These are phyloP conservation scores for Remorina albescens DNA, from an alignment of 2,797 vertebrate species.

Conservation along the genomic window DNA sequence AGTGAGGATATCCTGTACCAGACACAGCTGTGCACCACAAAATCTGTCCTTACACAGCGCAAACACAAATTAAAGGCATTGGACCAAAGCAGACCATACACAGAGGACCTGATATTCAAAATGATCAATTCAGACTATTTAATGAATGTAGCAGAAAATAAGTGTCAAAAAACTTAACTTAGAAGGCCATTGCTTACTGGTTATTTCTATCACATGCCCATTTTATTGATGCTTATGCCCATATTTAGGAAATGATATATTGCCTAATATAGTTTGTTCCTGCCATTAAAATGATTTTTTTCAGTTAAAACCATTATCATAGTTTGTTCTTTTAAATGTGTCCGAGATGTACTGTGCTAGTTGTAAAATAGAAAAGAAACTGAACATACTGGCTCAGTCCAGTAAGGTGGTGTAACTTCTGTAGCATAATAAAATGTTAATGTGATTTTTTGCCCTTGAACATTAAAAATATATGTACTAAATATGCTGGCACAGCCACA, in stretches of 20 bases:
- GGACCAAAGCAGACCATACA: background rate
- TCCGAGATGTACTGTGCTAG: background rate
- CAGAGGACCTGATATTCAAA: background rate
- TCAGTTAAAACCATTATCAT: no score
- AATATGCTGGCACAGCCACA: background rate
- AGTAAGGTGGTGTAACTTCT: background rate
- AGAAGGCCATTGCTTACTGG: background rate
- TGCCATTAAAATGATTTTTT: no score
- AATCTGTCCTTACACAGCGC: background rate
- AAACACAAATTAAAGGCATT: background rate
- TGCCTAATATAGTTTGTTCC: no score
- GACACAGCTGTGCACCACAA: constrained; percentile 40
- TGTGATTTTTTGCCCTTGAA: background rate
- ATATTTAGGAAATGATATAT: background rate
- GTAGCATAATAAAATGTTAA: background rate
- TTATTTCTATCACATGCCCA: background rate
- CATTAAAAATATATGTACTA: background rate
- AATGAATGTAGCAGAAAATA: no score
- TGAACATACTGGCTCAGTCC: background rate
- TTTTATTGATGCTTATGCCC: background rate
- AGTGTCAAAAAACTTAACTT: background rate
- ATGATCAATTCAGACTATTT: background rate
- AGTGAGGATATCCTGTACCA: constrained; percentile 64
- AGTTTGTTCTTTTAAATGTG: background rate
- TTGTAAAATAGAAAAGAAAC: no score